Conservation (phyloP, 2,888 invertebrate species). For the Corbicula japonica region DNA sequence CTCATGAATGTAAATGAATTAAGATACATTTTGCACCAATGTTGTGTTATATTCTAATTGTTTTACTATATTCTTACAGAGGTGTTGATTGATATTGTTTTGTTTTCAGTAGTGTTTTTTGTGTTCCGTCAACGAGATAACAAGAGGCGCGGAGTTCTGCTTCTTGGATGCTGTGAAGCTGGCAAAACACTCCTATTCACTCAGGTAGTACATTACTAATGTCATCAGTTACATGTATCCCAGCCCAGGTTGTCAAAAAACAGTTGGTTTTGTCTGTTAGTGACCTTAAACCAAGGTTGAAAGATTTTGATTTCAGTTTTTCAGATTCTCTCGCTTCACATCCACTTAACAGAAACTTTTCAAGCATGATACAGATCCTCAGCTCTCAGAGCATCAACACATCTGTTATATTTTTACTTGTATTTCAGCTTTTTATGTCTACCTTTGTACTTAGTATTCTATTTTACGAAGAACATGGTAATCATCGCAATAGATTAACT, state of each 20-base stretch:
- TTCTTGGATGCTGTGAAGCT: slow-evolving; percentile 95
- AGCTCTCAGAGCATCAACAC: no score
- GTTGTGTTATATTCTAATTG: not conserved
- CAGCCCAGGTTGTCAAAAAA: no score
- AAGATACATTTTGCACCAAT: not conserved
- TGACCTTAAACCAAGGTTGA: no score
- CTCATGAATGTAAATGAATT: not conserved
- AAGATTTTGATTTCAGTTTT: not conserved
- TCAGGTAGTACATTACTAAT: slow-evolving; percentile 72
- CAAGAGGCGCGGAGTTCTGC: slow-evolving; percentile 88
- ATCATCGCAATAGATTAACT: no score
- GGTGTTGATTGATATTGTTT: not conserved
- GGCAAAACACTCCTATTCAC: slow-evolving; percentile 95
- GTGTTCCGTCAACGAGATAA: slow-evolving; percentile 67
- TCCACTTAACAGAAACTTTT: not conserved
- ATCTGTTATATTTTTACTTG: no score
- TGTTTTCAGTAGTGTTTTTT: slow-evolving; percentile 74
- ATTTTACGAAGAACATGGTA: no score
- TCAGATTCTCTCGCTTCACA: not conserved
- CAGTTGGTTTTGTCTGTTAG: no score
- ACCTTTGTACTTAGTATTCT: no score
- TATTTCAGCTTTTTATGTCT: no score
- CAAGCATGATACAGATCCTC: no score
- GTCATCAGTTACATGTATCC: no score
- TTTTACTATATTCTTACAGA: not conserved